Evolutionary conservation across 2,113 vertebrate species (phyloP).

Genomic region (Apodemus sylvaticus): DNA sequence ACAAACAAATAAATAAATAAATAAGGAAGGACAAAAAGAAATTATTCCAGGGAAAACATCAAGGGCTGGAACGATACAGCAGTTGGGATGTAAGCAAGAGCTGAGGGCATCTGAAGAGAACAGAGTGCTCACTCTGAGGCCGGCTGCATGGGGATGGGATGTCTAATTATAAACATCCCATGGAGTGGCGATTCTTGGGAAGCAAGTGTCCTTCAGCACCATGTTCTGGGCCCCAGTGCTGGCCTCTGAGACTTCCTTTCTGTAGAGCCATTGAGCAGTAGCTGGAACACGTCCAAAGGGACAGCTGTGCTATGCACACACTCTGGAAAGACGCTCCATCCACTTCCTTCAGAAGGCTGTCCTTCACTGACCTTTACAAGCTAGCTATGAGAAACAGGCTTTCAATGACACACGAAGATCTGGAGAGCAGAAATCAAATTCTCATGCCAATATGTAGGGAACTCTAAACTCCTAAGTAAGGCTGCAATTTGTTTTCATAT

Average conservation of each 20-base stretch:
- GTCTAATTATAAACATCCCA: conserved; percentile 33
- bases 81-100: background rate
- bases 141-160: conserved; percentile 12
- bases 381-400: conserved; percentile 56
- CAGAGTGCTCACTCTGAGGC: conserved; percentile 25
- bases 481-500: conserved; percentile 52
- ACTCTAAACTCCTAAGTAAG: conserved; percentile 35
- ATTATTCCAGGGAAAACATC: conserved; percentile 36
- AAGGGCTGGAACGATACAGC: background rate
- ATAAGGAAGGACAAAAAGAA: too few species aligned
- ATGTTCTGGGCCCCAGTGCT: conserved; percentile 28
- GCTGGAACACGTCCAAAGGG: conserved; percentile 63
- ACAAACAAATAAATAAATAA: too few species aligned
- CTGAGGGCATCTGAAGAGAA: background rate
- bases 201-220: conserved; percentile 43
- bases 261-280: conserved; percentile 46
- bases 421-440: conserved; percentile 45
- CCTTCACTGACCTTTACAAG: conserved; percentile 70
- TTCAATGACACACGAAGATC: conserved; percentile 47
- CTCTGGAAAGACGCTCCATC: conserved; percentile 63
- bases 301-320: conserved; percentile 73
- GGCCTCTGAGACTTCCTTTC: conserved; percentile 69
- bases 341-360: conserved; percentile 61
- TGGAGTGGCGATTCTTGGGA: background rate
- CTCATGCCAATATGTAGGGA: conserved; percentile 28